Conservation (phyloP, 2,888 invertebrate species). For the Automeris io region DNA sequence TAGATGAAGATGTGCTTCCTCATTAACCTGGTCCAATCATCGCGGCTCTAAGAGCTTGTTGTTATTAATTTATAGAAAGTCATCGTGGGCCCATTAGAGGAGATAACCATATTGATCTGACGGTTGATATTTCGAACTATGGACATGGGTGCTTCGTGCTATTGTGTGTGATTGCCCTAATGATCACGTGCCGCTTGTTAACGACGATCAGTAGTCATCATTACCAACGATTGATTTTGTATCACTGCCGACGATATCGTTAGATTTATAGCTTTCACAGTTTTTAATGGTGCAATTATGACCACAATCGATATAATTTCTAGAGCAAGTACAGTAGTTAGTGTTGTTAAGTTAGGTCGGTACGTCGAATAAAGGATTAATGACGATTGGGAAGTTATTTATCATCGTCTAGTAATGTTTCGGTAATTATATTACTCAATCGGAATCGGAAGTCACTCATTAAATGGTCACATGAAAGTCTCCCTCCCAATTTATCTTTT, state of each 20-base stretch:
- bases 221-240: slow-evolving; percentile 54
- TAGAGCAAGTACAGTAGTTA: slow-evolving; percentile 22
- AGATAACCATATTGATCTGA: slow-evolving; percentile 68
- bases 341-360: slow-evolving; percentile 16
- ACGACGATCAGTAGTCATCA: slow-evolving; percentile 56
- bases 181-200: slow-evolving; percentile 72
- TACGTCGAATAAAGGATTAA: slow-evolving; percentile 20
- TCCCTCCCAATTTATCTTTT: slow-evolving; percentile 45
- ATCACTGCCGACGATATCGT: slow-evolving; percentile 44
- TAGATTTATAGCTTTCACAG: slow-evolving; percentile 64
- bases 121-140: slow-evolving; percentile 45
- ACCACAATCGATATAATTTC: slow-evolving; percentile 37
- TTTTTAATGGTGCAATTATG: slow-evolving; percentile 56
- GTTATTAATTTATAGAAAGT: slow-evolving; percentile 77
- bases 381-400: slow-evolving; percentile 29
- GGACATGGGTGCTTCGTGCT: slow-evolving; percentile 38
- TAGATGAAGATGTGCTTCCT: slow-evolving; percentile 65
- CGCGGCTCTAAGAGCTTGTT: slow-evolving; percentile 50
- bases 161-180: slow-evolving; percentile 65
- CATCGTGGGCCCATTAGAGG: slow-evolving; percentile 67
- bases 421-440: slow-evolving; percentile 34
- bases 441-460: slow-evolving; percentile 54
- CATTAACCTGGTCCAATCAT: slow-evolving; percentile 66
- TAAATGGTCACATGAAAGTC: slow-evolving; percentile 40
- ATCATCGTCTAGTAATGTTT: slow-evolving; percentile 28